Evolutionary conservation across 1,140 invertebrate species (phyloP).

Genomic region (Anastrepha obliqua): DNA sequence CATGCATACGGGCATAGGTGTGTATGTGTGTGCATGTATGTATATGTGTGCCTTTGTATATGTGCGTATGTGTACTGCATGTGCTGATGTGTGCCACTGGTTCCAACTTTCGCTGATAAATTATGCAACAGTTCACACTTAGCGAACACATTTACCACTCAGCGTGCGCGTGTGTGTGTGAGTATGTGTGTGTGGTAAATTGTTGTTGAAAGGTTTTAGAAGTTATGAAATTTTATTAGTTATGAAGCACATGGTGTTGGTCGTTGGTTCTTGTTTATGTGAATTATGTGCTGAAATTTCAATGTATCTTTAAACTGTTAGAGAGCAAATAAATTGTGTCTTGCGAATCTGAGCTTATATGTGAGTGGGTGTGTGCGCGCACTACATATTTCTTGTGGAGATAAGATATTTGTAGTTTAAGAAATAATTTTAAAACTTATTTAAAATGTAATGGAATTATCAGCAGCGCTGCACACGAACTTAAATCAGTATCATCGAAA

Average conservation of each 20-base stretch:
- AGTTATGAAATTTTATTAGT: constrained; percentile 47
- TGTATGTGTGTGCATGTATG: background rate
- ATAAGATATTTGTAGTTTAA: background rate
- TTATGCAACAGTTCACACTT: constrained; percentile 35
- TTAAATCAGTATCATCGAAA: background rate
- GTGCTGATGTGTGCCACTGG: background rate
- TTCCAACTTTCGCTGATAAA: constrained; percentile 48
- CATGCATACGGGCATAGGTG: background rate
- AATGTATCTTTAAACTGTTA: background rate
- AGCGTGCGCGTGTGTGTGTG: background rate
- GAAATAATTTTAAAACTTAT: background rate
- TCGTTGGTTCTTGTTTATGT: background rate
- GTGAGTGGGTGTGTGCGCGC: background rate
- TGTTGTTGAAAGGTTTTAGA: constrained; percentile 29
- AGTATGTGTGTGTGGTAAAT: background rate
- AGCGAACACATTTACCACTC: background rate
- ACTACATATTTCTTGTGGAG: background rate
- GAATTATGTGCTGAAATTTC: background rate
- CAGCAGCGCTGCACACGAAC: background rate
- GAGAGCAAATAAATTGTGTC: background rate
- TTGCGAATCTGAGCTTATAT: background rate
- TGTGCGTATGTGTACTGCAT: background rate
- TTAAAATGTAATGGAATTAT: background rate
- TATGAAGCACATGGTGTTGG: constrained; percentile 10
- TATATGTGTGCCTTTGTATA: background rate